A percentile compares a stretch with the other conserved stretches of the same genome.
Evolutionary conservation across 1,140 invertebrate genomes (phyloP).

Genomic region (Drosophila ohnishii): DNA sequence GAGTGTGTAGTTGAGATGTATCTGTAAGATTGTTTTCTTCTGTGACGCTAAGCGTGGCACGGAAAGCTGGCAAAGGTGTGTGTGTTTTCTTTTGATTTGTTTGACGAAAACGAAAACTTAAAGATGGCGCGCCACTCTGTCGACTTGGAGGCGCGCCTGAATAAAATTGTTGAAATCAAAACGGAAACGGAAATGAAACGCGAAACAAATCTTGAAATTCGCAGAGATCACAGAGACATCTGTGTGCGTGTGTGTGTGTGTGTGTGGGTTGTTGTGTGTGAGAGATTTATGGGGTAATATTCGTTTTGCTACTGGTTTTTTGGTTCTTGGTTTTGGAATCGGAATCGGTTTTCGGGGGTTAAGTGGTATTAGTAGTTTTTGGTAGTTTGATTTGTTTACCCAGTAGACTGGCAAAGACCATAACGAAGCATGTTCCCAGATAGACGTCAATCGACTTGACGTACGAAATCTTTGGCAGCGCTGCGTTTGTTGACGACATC

Average conservation of each 20-base stretch:
- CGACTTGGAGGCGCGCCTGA: constrained; percentile 1
- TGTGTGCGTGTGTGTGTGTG: constrained; percentile 17
- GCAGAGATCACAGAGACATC: constrained; percentile 11
- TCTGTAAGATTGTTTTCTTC: constrained; percentile 51
- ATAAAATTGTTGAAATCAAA: constrained; percentile 26
- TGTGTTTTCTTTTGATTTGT: constrained; percentile 1
- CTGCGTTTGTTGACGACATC: constrained; percentile 99
- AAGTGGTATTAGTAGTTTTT: constrained; percentile 45
- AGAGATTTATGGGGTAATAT: constrained; percentile 53
- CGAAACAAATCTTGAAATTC: constrained; percentile 10
- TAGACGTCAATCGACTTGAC: constrained; percentile 99
- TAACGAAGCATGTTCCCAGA: constrained; percentile 98
- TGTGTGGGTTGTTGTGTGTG: constrained; percentile 34
- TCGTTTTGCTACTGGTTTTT: constrained; percentile 57
- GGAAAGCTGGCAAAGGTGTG: constrained; percentile 58
- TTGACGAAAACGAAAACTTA: constrained; percentile 35
- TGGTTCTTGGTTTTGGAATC: constrained; percentile 48
- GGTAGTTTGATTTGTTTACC: constrained; percentile 86
- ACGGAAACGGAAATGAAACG: constrained; percentile 39
- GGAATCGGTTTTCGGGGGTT: constrained; percentile 42
- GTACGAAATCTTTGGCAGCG: constrained; percentile 98
- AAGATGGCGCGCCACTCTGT: constrained; percentile 26
- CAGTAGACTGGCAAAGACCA: constrained; percentile 97
- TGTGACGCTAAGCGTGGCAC: constrained; percentile 70
- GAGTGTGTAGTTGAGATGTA: constrained; percentile 27